These are phyloP conservation scores for Mesochorus sp. DNA, from an alignment of 2,888 invertebrate species.

Conservation along the genomic window DNA sequence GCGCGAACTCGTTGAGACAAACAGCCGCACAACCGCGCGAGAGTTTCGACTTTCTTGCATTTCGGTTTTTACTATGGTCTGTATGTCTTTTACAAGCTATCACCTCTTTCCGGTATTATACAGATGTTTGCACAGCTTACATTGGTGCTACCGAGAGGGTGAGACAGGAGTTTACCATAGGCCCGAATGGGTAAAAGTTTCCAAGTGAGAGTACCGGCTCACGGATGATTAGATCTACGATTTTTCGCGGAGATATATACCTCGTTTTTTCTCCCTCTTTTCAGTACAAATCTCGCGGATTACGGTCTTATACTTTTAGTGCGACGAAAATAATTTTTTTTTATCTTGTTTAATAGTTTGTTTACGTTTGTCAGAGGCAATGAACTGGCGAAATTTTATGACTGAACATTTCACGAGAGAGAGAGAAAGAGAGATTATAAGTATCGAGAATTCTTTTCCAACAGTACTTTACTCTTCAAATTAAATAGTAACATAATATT, in stretches of 20 bases:
- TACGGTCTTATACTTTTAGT: no score
- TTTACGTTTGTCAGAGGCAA: conserved; percentile 7
- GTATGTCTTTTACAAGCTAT: conserved; percentile 53
- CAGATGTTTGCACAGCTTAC: not conserved
- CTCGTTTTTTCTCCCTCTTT: not conserved
- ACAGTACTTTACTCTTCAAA: not conserved
- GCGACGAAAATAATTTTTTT: no score
- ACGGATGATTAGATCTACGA: conserved; percentile 48
- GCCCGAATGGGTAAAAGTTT: conserved; percentile 52
- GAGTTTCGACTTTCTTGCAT: conserved; percentile 59
- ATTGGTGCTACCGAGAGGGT: conserved; percentile 12
- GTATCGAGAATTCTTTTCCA: not conserved
- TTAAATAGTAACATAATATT: not conserved
- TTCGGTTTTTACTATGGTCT: conserved; percentile 56
- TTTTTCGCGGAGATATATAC: conserved; percentile 11
- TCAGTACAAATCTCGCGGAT: not conserved
- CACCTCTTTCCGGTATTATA: conserved; percentile 51
- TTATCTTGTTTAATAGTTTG: not conserved
- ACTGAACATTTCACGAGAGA: no score
- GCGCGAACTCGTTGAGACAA: conserved; percentile 24
- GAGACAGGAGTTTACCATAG: conserved; percentile 9
- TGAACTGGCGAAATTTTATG: not conserved
- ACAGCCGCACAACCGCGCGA: not conserved
- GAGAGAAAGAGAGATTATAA: no score
- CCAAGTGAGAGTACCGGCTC: conserved; percentile 53